Evolutionary conservation across 2,113 vertebrate species (phyloP), one percentile per base, ranked within the genome.

Genomic region (Physeter macrocephalus): DNA sequence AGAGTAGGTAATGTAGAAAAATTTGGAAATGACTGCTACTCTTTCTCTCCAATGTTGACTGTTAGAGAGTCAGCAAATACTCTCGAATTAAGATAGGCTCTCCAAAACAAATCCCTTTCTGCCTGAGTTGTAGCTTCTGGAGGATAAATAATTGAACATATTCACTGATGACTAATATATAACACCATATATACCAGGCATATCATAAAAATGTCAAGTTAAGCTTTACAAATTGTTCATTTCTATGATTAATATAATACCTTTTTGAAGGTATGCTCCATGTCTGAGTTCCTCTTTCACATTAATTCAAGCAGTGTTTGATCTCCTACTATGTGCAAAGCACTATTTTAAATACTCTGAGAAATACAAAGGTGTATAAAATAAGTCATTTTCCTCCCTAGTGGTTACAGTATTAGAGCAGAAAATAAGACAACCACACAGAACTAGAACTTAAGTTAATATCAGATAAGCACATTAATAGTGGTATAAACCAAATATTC

Each of bases 21-120:
- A 27, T 23, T 90, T 91, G 61, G 95, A 92, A 96, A 83, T 90
- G 43, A 66, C 41, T 72, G 13, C 62, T 67, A 64, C 18, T 36
- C 34, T 94, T 93, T 88, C 64, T 94, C 43, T 94, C 67, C 90
- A 83, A 20, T 89, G 62, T 94, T 96, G 90, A 95, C 57, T 83
- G 46, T 84, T 61, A 88, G 83, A 87, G 8, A 72, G 84, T n/a
- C 59, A 96, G 81, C 39, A 94, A 88, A 69, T 88, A 34, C 31
- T 94, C 84, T 96, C 92, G 62, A 92, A 93, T 90, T 94, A 88
- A 92, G 78, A 59, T 18, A 85, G n/a, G 18, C 18, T 96, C 71
- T 95, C 27, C 78, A 91, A 95, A 96, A 97, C 52, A 84, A 96
- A 61, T 88, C 31, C 31, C 59, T 92, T 81, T 88, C 59, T 89